These are phyloP conservation scores for Oithona nana DNA, from an alignment of 2,888 invertebrate species.

Conservation along the genomic window DNA sequence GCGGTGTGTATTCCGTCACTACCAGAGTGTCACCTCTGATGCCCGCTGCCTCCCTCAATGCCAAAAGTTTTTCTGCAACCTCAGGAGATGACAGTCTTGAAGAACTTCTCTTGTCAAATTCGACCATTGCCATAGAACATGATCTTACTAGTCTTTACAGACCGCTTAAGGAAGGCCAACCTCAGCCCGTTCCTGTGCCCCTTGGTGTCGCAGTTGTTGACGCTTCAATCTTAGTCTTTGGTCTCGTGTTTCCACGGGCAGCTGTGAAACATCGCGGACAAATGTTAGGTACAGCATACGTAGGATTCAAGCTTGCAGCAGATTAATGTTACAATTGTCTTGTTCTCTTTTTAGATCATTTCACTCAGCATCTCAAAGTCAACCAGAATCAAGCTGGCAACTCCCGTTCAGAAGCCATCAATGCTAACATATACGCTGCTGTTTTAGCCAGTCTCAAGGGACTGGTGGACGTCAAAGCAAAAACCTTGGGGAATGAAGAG, in stretches of 20 bases:
- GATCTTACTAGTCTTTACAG: slow-evolving; percentile 81
- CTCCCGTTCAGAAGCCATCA: slow-evolving; percentile 50
- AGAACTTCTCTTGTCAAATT: slow-evolving; percentile 88
- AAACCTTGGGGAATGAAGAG: slow-evolving; percentile 60
- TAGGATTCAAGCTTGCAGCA: slow-evolving; percentile 37
- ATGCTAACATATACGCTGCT: slow-evolving; percentile 90
- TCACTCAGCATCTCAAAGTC: slow-evolving; percentile 44
- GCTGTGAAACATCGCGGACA: slow-evolving; percentile 90
- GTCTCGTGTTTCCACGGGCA: slow-evolving; percentile 78
- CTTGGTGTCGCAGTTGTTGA: slow-evolving; percentile 91
- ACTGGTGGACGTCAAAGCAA: slow-evolving; percentile 62
- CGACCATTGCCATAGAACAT: slow-evolving; percentile 87
- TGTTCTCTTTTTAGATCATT: too few species aligned
- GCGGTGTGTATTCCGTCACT: background rate
- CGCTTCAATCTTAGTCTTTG: slow-evolving; percentile 75
- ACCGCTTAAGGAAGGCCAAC: slow-evolving; percentile 26
- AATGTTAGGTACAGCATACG: slow-evolving; percentile 95
- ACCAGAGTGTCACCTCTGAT: background rate
- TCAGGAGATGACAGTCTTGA: slow-evolving; percentile 94
- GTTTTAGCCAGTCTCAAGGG: slow-evolving; percentile 70
- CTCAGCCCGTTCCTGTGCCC: slow-evolving; percentile 55
- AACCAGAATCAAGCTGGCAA: background rate
- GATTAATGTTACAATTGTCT: too few species aligned
- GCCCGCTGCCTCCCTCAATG: background rate
- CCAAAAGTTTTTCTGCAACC: slow-evolving; percentile 32